These are phyloP conservation scores for Umimayanthus kanabou DNA, from an alignment of 92 coral and sea anemone species.

Conservation along the genomic window DNA sequence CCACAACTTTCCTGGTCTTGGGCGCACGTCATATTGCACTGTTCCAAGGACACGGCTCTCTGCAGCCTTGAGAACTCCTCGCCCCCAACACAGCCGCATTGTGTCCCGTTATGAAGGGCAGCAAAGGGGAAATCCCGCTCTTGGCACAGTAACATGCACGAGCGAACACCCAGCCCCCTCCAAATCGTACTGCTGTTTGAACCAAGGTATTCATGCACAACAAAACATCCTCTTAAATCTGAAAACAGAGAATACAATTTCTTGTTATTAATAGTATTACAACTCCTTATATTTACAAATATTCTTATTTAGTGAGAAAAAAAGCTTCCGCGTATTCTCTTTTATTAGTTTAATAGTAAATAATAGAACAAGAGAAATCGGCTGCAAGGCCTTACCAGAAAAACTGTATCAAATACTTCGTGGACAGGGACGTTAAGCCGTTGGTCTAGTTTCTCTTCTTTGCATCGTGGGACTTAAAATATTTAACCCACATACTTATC, in stretches of 20 bases:
- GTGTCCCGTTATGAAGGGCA: constrained; percentile 73
- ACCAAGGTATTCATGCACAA: constrained; percentile 67
- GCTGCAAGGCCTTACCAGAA: no score
- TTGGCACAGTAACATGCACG: constrained; percentile 76
- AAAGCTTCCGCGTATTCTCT: no score
- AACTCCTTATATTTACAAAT: background rate
- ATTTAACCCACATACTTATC: no score
- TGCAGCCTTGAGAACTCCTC: constrained; percentile 46
- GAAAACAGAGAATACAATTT: background rate
- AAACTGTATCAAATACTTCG: no score
- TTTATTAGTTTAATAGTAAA: no score
- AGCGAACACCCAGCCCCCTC: constrained; percentile 65
- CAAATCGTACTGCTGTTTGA: constrained; percentile 67
- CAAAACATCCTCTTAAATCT: constrained; percentile 79
- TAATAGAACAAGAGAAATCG: no score
- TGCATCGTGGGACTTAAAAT: no score
- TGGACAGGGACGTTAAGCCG: no score
- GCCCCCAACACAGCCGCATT: constrained; percentile 72
- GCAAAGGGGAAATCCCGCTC: constrained; percentile 54
- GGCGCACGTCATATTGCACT: constrained; percentile 60
- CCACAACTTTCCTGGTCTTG: constrained; percentile 67
- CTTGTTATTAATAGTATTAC: background rate
- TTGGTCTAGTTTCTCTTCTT: no score
- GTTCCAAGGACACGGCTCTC: constrained; percentile 47
- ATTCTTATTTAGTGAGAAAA: no score